phyloP scores from a whole-genome alignment of 2,888 invertebrate genomes.

The Agrochola macilenta region DNA sequence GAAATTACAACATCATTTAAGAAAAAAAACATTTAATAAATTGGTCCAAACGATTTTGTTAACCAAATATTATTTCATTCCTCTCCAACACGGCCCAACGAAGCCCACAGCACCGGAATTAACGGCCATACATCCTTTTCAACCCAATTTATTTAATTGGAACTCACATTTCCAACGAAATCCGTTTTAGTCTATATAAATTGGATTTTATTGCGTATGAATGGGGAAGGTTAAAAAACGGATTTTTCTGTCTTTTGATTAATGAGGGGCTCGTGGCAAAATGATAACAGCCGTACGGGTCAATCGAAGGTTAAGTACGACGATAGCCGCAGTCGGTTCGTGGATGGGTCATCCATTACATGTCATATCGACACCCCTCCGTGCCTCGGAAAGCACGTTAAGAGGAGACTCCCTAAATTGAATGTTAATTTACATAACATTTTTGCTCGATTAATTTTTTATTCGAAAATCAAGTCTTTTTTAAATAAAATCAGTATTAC shows the following conservation, averaged over 20 bases:
- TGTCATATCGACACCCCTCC: not conserved
- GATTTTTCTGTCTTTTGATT: not conserved
- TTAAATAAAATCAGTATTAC: no score
- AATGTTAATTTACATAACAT: no score
- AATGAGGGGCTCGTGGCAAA: not conserved
- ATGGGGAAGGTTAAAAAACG: not conserved
- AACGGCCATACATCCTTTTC: conserved; percentile 55
- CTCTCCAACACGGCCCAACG: conserved; percentile 18
- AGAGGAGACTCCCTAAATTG: no score
- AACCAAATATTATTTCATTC: conserved; percentile 48
- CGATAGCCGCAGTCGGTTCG: not conserved
- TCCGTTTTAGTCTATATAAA: conserved; percentile 59
- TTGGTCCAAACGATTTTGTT: conserved; percentile 20
- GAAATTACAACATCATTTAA: conserved; percentile 4
- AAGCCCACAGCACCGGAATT: conserved; percentile 44
- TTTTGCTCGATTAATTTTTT: no score
- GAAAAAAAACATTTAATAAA: conserved; percentile 16
- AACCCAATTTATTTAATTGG: conserved; percentile 63
- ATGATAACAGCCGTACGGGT: not conserved
- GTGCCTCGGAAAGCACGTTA: no score
- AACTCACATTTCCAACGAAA: conserved; percentile 53
- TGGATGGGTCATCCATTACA: not conserved
- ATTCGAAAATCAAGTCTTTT: no score
- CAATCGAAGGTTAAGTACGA: no score
- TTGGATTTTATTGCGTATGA: conserved; percentile 42